Evolutionary conservation across 1,140 invertebrate genomes (phyloP).

Genomic region (Eriocheir sinensis): DNA sequence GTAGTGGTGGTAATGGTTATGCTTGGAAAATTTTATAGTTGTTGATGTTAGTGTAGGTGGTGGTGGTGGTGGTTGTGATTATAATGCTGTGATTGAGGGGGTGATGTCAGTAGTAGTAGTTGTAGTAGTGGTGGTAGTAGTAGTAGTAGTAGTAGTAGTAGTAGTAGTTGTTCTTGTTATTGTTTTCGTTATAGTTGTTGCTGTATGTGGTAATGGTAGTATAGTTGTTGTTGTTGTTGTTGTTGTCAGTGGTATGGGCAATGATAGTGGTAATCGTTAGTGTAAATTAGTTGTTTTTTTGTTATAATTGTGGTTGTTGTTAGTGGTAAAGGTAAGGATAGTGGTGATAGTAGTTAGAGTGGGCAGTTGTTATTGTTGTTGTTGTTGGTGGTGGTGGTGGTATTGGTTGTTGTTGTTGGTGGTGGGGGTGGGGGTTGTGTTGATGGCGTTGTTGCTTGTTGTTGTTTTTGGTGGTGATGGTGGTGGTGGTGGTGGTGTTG

Average conservation of each 20-base stretch:
- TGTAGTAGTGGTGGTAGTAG: not conserved
- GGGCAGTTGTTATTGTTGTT: not conserved
- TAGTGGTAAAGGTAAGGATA: not conserved
- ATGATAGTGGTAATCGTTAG: not conserved
- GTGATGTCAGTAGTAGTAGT: not conserved
- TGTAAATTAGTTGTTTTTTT: too few species aligned
- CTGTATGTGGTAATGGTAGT: not conserved
- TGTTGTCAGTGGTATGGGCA: not conserved
- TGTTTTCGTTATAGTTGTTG: not conserved
- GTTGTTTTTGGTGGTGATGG: not conserved
- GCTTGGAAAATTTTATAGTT: not conserved
- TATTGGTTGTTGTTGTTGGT: not conserved
- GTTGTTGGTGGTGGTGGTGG: constrained; percentile 9
- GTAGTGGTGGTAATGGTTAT: constrained; percentile 20
- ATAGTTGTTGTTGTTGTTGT: not conserved
- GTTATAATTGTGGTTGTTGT: too few species aligned
- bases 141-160: not conserved
- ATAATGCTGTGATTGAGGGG: not conserved
- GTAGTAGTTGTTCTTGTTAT: not conserved
- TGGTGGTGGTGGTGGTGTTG: not conserved
- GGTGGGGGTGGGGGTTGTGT: not conserved
- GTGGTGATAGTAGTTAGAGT: too few species aligned
- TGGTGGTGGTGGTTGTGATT: not conserved
- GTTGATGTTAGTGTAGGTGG: not conserved
- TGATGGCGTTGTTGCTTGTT: not conserved